phyloP scores from a whole-genome alignment of 2,888 invertebrate species.

The Cyclophora albipunctata region DNA sequence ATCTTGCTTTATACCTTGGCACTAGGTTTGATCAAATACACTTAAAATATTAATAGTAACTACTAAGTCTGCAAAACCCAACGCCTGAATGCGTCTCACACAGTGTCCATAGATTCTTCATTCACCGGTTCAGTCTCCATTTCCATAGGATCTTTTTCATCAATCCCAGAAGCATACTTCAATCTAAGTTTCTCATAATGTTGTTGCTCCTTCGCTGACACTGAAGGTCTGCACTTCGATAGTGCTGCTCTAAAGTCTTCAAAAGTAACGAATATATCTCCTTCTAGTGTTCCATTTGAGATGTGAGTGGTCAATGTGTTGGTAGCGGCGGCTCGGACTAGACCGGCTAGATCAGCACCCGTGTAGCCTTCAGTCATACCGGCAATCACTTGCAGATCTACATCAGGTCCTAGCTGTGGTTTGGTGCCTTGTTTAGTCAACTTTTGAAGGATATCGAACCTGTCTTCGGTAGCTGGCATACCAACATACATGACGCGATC shows the following conservation, averaged over 20 bases:
- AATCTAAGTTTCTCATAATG: constrained; percentile 84
- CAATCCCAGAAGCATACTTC: constrained; percentile 76
- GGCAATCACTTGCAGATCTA: constrained; percentile 83
- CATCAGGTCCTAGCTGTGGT: constrained; percentile 84
- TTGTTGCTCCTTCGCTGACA: constrained; percentile 84
- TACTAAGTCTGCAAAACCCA: constrained; percentile 33
- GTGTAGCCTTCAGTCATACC: constrained; percentile 85
- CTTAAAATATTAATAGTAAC: constrained; percentile 6
- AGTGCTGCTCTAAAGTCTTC: constrained; percentile 87
- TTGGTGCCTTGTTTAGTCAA: constrained; percentile 91
- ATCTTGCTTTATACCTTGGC: constrained; percentile 36
- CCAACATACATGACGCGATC: constrained; percentile 94
- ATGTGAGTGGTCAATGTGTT: constrained; percentile 87
- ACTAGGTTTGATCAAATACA: constrained; percentile 37
- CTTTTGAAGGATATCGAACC: constrained; percentile 91
- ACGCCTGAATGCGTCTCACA: constrained; percentile 43
- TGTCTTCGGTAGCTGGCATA: constrained; percentile 85
- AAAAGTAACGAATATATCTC: constrained; percentile 77
- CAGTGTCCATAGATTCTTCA: constrained; percentile 71
- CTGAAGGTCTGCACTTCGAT: constrained; percentile 89
- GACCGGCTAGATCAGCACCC: constrained; percentile 94
- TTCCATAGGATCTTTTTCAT: constrained; percentile 65
- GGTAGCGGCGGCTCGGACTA: constrained; percentile 91
- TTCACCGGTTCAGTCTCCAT: constrained; percentile 71
- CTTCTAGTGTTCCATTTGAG: constrained; percentile 64